Percentiles rank a stretch among this genome's conserved stretches.
phyloP scores from a whole-genome alignment of 2,113 vertebrate genomes.

The Narcine bancroftii region DNA sequence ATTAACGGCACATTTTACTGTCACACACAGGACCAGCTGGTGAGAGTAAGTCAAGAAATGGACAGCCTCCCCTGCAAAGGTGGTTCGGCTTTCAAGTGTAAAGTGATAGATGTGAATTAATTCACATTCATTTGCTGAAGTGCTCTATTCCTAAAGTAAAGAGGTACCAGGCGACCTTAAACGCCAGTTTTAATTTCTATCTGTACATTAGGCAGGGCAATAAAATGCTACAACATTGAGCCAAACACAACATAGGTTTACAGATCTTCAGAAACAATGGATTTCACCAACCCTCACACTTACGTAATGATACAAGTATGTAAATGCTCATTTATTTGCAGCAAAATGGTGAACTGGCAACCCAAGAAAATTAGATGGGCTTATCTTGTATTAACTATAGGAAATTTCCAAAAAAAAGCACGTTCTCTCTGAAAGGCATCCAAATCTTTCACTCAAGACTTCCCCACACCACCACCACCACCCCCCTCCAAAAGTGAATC shows the following conservation, averaged over 20 bases:
- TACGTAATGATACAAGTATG: neutral
- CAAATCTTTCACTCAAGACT: slow-evolving; percentile 8
- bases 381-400: slow-evolving; percentile 10
- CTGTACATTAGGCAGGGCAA: neutral
- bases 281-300: neutral
- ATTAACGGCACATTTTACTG: neutral
- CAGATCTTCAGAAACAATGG: neutral
- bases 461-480: neutral
- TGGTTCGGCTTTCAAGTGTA: neutral
- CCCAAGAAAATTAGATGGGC: neutral
- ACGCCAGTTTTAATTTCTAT: neutral
- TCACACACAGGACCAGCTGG: neutral
- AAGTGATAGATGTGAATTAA: neutral
- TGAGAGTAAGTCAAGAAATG: neutral
- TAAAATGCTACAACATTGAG: neutral
- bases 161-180: neutral
- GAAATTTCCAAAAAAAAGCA: neutral
- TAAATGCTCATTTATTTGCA: neutral
- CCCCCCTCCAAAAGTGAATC: neutral
- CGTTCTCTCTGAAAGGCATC: neutral
- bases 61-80: neutral
- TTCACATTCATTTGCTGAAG: neutral
- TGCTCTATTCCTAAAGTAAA: too few relatives aligned
- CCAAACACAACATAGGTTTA: slow-evolving; percentile 4
- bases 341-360: neutral